Percentiles rank a stretch among this genome's conserved stretches.
Evolutionary conservation across 2,888 invertebrate species (phyloP).

Genomic region (Arctia plantaginis): DNA sequence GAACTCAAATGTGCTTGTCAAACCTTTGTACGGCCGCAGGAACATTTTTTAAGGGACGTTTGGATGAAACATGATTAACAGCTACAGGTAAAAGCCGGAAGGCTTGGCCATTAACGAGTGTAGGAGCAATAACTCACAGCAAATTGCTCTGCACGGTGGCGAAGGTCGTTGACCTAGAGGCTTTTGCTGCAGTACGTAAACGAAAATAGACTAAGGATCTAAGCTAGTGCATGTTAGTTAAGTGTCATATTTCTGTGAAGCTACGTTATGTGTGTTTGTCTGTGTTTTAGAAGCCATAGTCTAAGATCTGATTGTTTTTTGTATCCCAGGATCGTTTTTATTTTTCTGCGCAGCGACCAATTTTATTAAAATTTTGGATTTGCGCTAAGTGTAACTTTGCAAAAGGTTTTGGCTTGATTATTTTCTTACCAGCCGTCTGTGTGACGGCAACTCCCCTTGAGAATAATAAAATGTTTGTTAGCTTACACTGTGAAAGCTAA

Average conservation of each 20-base stretch:
- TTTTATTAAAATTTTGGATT: neutral
- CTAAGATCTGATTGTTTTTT: neutral
- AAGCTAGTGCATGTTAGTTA: neutral
- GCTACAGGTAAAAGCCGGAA: constrained; percentile 35
- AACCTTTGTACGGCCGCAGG: neutral
- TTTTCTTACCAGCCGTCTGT: too few species aligned
- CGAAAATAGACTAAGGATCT: neutral
- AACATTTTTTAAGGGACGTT: neutral
- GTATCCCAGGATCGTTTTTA: neutral
- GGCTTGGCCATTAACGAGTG: constrained; percentile 29
- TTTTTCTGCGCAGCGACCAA: too few species aligned
- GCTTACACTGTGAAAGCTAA: too few species aligned
- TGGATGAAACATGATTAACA: constrained; percentile 17
- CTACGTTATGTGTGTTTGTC: neutral
- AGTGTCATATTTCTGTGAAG: neutral
- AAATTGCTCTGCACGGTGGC: constrained; percentile 52
- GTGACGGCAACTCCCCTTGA: too few species aligned
- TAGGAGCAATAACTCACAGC: constrained; percentile 55
- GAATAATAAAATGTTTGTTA: too few species aligned
- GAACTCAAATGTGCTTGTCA: neutral
- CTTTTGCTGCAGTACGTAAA: constrained; percentile 2
- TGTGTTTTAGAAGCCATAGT: neutral
- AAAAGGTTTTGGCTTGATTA: too few species aligned
- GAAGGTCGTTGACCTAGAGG: constrained; percentile 29
- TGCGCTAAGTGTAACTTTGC: too few species aligned